A percentile compares a stretch with the other conserved stretches of the same genome.
These are phyloP conservation scores for Laterallus jamaicensis DNA, from an alignment of 2,113 vertebrate genomes.

Conservation along the genomic window DNA sequence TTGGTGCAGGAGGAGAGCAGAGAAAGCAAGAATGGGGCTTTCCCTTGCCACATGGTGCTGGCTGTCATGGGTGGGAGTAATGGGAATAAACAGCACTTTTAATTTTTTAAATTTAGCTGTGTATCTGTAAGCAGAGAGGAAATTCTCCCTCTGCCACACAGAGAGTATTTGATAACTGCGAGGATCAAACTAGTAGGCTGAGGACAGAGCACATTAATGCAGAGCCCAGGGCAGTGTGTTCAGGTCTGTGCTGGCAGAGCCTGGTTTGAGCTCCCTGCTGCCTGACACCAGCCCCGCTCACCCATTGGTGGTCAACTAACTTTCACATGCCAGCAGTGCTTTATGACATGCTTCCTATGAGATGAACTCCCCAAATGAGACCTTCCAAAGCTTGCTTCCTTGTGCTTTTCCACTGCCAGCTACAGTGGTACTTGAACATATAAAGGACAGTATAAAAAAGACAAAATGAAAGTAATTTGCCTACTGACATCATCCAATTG, in stretches of 20 bases:
- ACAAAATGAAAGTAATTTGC: not conserved
- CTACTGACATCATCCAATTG: not conserved
- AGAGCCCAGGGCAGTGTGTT: not conserved
- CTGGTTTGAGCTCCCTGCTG: not conserved
- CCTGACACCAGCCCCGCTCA: not conserved
- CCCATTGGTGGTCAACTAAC: not conserved
- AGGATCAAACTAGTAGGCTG: not conserved
- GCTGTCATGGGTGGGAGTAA: not conserved
- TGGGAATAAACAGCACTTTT: not conserved
- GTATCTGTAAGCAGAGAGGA: not conserved
- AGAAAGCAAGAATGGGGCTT: not conserved
- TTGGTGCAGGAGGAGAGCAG: not conserved
- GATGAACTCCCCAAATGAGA: not conserved
- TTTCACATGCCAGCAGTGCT: not conserved
- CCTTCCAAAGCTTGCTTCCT: not conserved
- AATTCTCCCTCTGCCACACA: not conserved
- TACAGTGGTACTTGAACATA: not conserved
- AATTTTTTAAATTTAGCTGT: not conserved
- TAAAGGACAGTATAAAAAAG: not conserved
- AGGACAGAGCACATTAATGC: not conserved
- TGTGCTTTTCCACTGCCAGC: not conserved
- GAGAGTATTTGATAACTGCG: not conserved
- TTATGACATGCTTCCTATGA: not conserved
- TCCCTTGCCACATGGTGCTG: rapidly evolving
- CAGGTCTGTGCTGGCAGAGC: rapidly evolving